Percentiles rank a stretch among this genome's conserved stretches.
These are phyloP conservation scores for Aradophagus sp. DNA, from an alignment of 1,140 invertebrate species.

Conservation along the genomic window DNA sequence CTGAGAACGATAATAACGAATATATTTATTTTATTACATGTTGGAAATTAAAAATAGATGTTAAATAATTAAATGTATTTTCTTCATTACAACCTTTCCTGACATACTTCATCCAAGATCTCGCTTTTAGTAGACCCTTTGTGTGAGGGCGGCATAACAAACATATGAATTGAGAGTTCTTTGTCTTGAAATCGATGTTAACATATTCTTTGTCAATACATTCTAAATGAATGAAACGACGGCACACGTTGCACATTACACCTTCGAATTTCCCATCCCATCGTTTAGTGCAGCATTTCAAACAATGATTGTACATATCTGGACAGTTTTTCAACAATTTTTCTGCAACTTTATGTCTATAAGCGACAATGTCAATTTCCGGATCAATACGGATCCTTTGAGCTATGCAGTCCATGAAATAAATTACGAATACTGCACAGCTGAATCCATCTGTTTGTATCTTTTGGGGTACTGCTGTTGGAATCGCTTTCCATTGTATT, in stretches of 20 bases:
- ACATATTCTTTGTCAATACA: conserved; percentile 3
- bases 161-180: conserved; percentile 1
- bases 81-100: too few species aligned
- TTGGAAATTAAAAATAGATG: too few species aligned
- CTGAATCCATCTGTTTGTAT: conserved; percentile 10
- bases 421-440: conserved; percentile 15
- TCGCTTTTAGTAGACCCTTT: too few species aligned
- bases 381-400: neutral
- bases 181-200: neutral
- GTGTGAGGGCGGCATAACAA: conserved; percentile 1
- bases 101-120: too few species aligned
- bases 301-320: conserved; percentile 5
- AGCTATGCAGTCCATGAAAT: conserved; percentile 20
- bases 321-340: conserved; percentile 11
- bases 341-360: neutral
- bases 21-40: too few species aligned
- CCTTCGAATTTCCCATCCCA: conserved; percentile 8
- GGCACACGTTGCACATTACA: conserved; percentile 15
- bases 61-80: too few species aligned
- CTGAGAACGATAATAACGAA: too few species aligned
- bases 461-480: neutral
- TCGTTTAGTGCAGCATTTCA: neutral
- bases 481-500: neutral
- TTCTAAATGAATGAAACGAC: conserved; percentile 6
- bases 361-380: neutral